Evolutionary conservation across 2,888 invertebrate genomes (phyloP), one percentile per base, ranked within the genome.

Genomic region (Macrophya annulata): DNA sequence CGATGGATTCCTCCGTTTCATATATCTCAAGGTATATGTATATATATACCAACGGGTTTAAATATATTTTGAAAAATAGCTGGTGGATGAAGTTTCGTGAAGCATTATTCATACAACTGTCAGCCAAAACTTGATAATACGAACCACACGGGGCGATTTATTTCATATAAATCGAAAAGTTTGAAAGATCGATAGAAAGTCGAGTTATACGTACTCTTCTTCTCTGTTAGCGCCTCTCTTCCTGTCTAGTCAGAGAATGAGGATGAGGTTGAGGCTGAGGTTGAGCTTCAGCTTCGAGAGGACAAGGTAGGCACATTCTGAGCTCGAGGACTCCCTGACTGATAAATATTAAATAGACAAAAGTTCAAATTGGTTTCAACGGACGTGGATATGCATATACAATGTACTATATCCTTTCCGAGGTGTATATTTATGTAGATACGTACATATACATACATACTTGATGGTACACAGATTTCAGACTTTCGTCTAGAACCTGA

Each of bases 161-260:
- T 84, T 71, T 72, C 84, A 17, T 84, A 84, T 84, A 72, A 84
- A 84, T 84, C 84, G 84, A 8, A 84, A 72, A 84, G 71, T 84
- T 71, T 72, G 71, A 45, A 84, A 43, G 72, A 84, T 84, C 84
- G 84, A 84, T 84, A 72, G 31, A 84, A 72, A 37, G 48, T 48
- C 51, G 48, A 31, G 17, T 45, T 10, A 17, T 55, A 48, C 10
- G 45, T 48, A 55, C n/a, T n/a, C 55, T n/a, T 65, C 82, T 62
- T 48, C 82, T 43, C 15, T 82, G 40, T 82, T 82, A 25, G n/a
- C 68, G 25, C 74, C 21, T 21, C 59, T 82, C 21, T 43, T 31
- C 68, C n/a, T 40, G 25, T 45, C 31, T 31, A 31, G 65, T 15
- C 21, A n/a, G 43, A 82, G 43, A 17, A 68, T 15, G 37, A 55